Evolutionary conservation across 2,888 invertebrate genomes (phyloP).

Genomic region (Rhodophaea formosa): DNA sequence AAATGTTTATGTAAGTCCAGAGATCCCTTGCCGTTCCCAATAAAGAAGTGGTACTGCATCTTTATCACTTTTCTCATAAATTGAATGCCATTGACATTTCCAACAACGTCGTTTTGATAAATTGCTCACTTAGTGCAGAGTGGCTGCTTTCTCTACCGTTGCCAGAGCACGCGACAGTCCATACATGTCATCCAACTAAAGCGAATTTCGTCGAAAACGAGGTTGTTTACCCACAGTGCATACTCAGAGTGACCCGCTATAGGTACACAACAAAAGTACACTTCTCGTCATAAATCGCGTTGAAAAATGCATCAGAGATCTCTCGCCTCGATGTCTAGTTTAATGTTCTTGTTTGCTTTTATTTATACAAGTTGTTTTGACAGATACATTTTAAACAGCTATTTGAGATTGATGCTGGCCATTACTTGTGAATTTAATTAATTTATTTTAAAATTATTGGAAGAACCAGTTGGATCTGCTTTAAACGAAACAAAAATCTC

Average conservation of each 20-base stretch:
- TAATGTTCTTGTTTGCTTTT: slow-evolving; percentile 4
- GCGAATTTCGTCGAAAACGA: slow-evolving; percentile 1
- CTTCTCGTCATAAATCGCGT: slow-evolving; percentile 24
- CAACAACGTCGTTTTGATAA: not conserved
- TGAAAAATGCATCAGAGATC: slow-evolving; percentile 23
- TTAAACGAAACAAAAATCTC: no score
- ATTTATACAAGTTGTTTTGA: slow-evolving; percentile 13
- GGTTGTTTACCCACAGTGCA: slow-evolving; percentile 29
- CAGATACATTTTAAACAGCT: not conserved
- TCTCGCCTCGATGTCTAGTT: not conserved
- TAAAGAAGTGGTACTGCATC: not conserved
- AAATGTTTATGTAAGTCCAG: no score
- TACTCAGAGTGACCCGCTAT: slow-evolving; percentile 40
- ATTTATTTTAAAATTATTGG: no score
- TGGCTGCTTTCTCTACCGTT: slow-evolving; percentile 1
- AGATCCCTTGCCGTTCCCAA: no score
- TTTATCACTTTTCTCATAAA: not conserved
- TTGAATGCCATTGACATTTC: not conserved
- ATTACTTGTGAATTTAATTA: not conserved
- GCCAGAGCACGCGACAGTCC: not conserved
- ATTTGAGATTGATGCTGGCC: slow-evolving; percentile 1
- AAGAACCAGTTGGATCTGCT: no score
- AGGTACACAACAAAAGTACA: slow-evolving; percentile 20
- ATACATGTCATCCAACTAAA: not conserved
- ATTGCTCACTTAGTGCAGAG: not conserved